phyloP scores from a whole-genome alignment of 2,113 vertebrate species.

The Notothenia coriiceps region DNA sequence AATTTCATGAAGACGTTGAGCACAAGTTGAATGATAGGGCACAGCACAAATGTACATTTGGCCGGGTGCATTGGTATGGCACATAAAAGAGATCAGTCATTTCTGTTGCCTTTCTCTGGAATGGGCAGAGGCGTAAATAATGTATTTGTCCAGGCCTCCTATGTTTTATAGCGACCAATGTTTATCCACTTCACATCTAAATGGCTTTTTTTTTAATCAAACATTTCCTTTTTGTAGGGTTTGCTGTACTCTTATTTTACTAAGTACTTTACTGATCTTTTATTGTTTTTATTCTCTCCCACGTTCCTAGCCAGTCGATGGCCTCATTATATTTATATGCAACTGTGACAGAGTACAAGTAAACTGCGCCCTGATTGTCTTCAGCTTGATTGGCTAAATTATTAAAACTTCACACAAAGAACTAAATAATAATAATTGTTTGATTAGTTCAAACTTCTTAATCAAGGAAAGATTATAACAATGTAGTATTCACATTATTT shows the following conservation, averaged over 20 bases:
- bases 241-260: background rate
- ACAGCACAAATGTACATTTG: conserved; percentile 1
- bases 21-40: conserved; percentile 30
- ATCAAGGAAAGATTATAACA: conserved; percentile 30
- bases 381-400: conserved; percentile 46
- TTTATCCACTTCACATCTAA: background rate
- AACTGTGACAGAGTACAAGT: background rate
- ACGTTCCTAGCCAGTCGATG: background rate
- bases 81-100: background rate
- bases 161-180: background rate
- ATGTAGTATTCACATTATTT: background rate
- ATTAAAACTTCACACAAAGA: conserved; percentile 5
- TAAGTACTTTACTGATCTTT: background rate
- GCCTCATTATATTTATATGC: background rate
- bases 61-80: background rate
- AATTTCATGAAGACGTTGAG: conserved; percentile 24
- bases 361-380: conserved; percentile 32
- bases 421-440: conserved; percentile 29
- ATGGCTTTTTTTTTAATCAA: background rate
- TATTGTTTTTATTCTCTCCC: background rate
- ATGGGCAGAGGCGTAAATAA: background rate
- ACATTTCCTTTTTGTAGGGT: background rate
- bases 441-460: conserved; percentile 37
- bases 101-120: background rate
- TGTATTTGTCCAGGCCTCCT: background rate